Evolutionary conservation across 1,140 invertebrate species (phyloP).

Genomic region (Euura lappo): DNA sequence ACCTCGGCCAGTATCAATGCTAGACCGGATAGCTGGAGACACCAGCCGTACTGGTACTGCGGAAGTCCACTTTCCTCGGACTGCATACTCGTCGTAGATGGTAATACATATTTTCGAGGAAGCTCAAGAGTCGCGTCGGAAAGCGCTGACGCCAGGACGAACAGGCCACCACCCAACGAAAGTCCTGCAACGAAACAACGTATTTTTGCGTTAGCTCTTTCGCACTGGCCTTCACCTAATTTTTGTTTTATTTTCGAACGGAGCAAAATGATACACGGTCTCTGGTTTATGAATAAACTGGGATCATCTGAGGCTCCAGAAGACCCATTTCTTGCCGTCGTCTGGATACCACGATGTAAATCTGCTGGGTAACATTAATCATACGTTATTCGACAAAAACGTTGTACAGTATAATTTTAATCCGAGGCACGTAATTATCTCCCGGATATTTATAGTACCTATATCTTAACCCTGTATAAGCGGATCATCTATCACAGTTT

Average conservation of each 20-base stretch:
- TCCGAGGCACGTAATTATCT: constrained; percentile 4
- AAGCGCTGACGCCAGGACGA: constrained; percentile 69
- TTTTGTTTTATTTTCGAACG: background rate
- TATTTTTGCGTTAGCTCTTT: background rate
- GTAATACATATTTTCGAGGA: constrained; percentile 48
- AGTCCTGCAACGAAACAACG: constrained; percentile 63
- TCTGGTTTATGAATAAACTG: background rate
- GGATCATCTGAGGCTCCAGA: background rate
- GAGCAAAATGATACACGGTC: too few relatives aligned
- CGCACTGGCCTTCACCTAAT: background rate
- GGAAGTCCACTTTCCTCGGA: constrained; percentile 54
- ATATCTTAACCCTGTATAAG: too few relatives aligned
- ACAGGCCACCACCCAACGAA: constrained; percentile 67
- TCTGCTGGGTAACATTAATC: constrained; percentile 10
- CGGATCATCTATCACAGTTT: too few relatives aligned
- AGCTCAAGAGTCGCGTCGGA: constrained; percentile 66
- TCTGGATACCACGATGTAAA: background rate
- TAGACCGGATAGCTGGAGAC: constrained; percentile 70
- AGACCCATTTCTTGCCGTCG: background rate
- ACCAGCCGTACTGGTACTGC: constrained; percentile 74
- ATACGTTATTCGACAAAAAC: background rate
- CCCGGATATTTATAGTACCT: background rate
- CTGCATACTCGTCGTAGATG: constrained; percentile 50
- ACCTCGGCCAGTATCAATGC: constrained; percentile 72
- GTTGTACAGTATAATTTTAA: background rate